Percentiles rank a stretch among this genome's conserved stretches.
Conservation (phyloP, 1,140 invertebrate species). For the Argopecten irradians region DNA sequence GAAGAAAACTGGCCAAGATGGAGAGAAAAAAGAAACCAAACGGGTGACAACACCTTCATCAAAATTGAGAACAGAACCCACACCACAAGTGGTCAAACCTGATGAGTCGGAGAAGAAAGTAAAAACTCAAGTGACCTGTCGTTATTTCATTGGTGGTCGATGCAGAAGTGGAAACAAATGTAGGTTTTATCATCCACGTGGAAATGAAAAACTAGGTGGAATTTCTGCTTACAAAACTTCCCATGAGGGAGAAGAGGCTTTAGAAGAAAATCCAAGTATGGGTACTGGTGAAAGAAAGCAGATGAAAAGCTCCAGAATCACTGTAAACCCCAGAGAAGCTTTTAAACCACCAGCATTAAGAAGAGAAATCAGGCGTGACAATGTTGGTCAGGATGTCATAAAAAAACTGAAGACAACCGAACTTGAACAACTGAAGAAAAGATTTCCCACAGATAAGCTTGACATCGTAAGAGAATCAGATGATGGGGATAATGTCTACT, state of each 20-base stretch:
- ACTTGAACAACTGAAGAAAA: constrained; percentile 61
- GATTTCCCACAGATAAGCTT: constrained; percentile 59
- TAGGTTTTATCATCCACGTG: constrained; percentile 53
- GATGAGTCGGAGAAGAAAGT: constrained; percentile 11
- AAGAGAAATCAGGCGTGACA: constrained; percentile 38
- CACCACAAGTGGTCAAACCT: not conserved
- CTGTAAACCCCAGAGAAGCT: constrained; percentile 23
- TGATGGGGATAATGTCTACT: constrained; percentile 45
- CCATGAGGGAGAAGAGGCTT: not conserved
- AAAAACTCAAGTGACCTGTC: constrained; percentile 42
- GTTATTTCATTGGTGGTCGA: constrained; percentile 53
- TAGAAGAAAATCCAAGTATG: not conserved
- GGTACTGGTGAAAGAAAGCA: not conserved
- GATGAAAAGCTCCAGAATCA: not conserved
- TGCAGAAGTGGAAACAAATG: constrained; percentile 61
- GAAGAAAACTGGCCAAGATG: constrained; percentile 3
- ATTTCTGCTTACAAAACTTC: not conserved
- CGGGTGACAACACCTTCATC: not conserved
- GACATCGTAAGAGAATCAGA: constrained; percentile 44
- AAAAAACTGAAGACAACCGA: constrained; percentile 58
- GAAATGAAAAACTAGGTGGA: not conserved
- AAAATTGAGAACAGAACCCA: not conserved
- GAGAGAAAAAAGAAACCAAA: not conserved
- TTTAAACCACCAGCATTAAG: not conserved
- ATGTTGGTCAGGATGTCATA: constrained; percentile 47